phyloP scores from a whole-genome alignment of 2,113 vertebrate species.

The Gymnocephalus cernua region DNA sequence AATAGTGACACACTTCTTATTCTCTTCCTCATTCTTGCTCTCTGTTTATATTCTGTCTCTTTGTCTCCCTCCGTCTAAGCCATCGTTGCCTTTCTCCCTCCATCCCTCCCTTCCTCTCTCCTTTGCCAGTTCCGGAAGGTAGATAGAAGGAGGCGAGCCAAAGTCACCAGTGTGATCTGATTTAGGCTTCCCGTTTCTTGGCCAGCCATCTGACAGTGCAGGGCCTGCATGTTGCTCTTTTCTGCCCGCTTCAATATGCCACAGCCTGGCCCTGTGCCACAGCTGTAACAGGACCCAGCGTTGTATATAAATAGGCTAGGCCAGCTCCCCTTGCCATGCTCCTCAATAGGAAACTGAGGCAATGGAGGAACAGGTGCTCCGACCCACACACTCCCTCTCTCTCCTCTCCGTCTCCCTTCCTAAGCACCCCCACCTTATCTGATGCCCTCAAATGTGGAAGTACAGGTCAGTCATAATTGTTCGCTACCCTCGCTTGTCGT shows the following conservation, averaged over 20 bases:
- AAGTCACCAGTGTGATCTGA: conserved; percentile 66
- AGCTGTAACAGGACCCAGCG: conserved; percentile 73
- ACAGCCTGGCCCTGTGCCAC: conserved; percentile 70
- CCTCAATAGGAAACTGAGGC: conserved; percentile 77
- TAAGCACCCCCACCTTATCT: conserved; percentile 23
- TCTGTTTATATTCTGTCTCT: conserved; percentile 22
- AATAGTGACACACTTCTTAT: conserved; percentile 23
- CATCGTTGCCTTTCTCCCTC: not conserved
- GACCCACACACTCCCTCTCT: conserved; percentile 43
- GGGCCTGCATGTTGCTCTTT: conserved; percentile 70
- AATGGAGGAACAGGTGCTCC: conserved; percentile 76
- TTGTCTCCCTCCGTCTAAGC: conserved; percentile 31
- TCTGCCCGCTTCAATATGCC: conserved; percentile 71
- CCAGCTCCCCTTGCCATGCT: conserved; percentile 67
- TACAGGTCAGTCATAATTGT: conserved; percentile 1
- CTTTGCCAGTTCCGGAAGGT: conserved; percentile 23
- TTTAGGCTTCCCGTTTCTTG: conserved; percentile 56
- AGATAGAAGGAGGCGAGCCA: conserved; percentile 41
- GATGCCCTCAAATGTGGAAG: conserved; percentile 45
- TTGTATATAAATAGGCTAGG: conserved; percentile 81
- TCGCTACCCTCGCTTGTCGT: not conserved
- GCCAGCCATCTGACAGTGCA: conserved; percentile 61
- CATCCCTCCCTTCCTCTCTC: not conserved
- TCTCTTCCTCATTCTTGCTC: conserved; percentile 35
- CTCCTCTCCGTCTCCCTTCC: not conserved